phyloP scores from a whole-genome alignment of 1,140 invertebrate genomes.

The Diabrotica undecimpunctata region DNA sequence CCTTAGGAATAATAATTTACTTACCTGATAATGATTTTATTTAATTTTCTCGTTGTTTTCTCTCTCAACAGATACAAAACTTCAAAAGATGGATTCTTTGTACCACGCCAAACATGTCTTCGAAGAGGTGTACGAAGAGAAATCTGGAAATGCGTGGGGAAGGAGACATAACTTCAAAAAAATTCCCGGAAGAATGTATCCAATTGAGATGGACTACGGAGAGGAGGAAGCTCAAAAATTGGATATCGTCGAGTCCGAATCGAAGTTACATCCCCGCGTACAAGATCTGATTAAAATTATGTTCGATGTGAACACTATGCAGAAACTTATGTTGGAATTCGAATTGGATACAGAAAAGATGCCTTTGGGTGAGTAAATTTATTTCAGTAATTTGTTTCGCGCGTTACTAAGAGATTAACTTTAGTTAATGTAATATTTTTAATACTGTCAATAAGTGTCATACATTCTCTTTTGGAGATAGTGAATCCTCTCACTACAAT shows the following conservation, averaged over 20 bases:
- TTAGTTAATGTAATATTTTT: no score
- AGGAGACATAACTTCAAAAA: conserved; percentile 71
- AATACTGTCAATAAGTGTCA: no score
- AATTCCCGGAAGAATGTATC: conserved; percentile 76
- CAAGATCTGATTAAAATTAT: conserved; percentile 83
- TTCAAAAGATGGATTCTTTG: conserved; percentile 57
- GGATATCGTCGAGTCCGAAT: conserved; percentile 52
- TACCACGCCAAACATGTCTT: conserved; percentile 66
- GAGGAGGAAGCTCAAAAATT: conserved; percentile 49
- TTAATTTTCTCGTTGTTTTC: no score
- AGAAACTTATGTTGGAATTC: conserved; percentile 88
- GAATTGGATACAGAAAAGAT: conserved; percentile 96
- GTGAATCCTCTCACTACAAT: no score
- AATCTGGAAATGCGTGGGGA: conserved; percentile 80
- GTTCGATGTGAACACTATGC: conserved; percentile 91
- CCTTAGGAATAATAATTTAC: no score
- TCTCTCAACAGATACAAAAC: conserved; percentile 49
- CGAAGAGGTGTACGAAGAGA: conserved; percentile 70
- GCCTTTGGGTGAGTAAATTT: conserved; percentile 62
- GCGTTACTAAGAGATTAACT: no score
- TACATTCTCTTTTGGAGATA: no score
- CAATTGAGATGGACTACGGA: conserved; percentile 88
- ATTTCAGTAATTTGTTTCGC: conserved; percentile 1
- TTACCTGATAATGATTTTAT: no score
- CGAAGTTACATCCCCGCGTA: conserved; percentile 70